These are phyloP conservation scores for Brevimyrus niger DNA, from an alignment of 2,113 vertebrate species.

Conservation along the genomic window DNA sequence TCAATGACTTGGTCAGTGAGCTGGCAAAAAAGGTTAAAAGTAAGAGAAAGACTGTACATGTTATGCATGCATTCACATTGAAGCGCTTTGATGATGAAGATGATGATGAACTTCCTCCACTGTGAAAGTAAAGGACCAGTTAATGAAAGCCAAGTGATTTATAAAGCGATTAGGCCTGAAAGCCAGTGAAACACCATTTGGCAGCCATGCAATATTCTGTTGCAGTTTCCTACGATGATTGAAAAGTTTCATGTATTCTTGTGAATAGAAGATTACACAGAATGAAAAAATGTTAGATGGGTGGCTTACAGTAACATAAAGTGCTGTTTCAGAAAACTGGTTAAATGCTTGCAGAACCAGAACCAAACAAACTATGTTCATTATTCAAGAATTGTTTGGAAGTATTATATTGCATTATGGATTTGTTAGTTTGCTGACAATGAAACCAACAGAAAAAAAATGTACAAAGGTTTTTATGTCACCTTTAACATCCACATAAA, in stretches of 20 bases:
- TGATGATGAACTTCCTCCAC: conserved; percentile 34
- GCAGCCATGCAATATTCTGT: conserved; percentile 34
- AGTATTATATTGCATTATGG: conserved; percentile 27
- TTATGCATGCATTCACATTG: conserved; percentile 48
- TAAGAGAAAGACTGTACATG: conserved; percentile 15
- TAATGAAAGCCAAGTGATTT: conserved; percentile 39
- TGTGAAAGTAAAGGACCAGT: conserved; percentile 39
- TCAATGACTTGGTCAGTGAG: background rate
- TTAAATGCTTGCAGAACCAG: background rate
- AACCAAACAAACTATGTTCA: conserved; percentile 17
- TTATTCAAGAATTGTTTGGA: conserved; percentile 29
- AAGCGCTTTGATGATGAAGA: conserved; percentile 28
- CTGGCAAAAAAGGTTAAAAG: background rate
- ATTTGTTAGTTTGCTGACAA: conserved; percentile 42
- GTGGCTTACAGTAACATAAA: background rate
- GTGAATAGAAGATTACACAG: conserved; percentile 30
- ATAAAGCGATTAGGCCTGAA: conserved; percentile 29
- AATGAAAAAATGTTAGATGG: conserved; percentile 12
- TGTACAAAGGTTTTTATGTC: conserved; percentile 49
- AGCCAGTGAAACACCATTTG: conserved; percentile 14
- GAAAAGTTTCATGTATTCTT: conserved; percentile 30
- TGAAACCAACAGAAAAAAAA: background rate
- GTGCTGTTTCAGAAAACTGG: background rate
- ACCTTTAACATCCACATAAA: conserved; percentile 69
- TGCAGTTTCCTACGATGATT: conserved; percentile 21